Conservation (phyloP, 2,113 vertebrate genomes). For the Ciconia stormi region DNA sequence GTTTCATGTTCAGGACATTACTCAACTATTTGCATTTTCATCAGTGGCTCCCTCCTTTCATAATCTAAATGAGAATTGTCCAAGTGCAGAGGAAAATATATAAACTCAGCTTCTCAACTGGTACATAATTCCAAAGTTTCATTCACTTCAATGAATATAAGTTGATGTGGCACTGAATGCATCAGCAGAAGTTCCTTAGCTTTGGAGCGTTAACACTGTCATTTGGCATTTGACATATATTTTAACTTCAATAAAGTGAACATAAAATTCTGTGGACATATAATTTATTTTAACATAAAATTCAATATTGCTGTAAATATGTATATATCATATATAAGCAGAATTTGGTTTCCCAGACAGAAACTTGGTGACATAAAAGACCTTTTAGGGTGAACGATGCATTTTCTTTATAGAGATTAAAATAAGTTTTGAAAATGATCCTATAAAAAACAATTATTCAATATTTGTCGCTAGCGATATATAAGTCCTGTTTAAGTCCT, state of each 20-base stretch:
- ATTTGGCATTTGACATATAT: background rate
- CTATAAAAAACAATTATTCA: background rate
- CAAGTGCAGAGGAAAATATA: background rate
- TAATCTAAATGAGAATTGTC: background rate
- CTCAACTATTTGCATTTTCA: background rate
- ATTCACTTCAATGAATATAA: background rate
- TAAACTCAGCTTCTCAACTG: background rate
- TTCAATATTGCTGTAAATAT: background rate
- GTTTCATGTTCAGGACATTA: background rate
- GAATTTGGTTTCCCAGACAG: background rate
- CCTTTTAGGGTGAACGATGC: background rate
- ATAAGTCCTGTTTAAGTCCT: background rate
- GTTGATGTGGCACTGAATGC: background rate
- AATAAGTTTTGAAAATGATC: background rate
- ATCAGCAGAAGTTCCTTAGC: background rate
- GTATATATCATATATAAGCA: background rate
- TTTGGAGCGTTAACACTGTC: fast-evolving
- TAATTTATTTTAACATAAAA: background rate
- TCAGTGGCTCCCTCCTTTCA: background rate
- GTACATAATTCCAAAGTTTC: background rate
- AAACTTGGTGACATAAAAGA: background rate
- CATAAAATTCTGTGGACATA: background rate
- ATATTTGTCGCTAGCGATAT: background rate
- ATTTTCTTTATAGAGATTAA: background rate
- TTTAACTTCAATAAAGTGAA: background rate